Evolutionary conservation across 2,797 vertebrate species (phyloP).

Genomic region (Helicolenus hilgendorfi): DNA sequence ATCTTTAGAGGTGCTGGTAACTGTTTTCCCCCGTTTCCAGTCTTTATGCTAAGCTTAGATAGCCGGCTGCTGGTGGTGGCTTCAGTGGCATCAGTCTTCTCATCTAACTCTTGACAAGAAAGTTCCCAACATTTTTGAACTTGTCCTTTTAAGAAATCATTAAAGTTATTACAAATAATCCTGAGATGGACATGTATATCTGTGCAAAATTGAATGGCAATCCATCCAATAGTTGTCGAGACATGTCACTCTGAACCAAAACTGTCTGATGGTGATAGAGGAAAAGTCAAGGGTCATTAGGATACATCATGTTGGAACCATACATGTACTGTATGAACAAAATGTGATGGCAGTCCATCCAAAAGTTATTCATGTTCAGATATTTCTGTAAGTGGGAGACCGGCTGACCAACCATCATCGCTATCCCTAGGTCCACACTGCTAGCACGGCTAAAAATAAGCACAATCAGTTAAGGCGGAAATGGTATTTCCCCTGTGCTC

Average conservation of each 20-base stretch:
- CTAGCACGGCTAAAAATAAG: background rate
- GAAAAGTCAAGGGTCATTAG: background rate
- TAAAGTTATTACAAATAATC: background rate
- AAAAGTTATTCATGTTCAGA: background rate
- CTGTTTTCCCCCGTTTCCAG: too few species aligned
- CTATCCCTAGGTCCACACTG: background rate
- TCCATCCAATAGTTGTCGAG: background rate
- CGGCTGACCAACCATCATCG: background rate
- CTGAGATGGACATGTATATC: background rate
- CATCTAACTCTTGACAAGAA: too few species aligned
- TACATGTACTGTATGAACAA: background rate
- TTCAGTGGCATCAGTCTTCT: too few species aligned
- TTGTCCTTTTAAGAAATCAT: background rate
- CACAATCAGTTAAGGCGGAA: background rate
- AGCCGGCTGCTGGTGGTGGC: too few species aligned
- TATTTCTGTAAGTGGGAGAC: background rate
- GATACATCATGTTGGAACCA: background rate
- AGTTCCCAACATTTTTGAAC: too few species aligned
- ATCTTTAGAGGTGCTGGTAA: background rate
- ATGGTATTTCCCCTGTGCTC: conserved; percentile 10
- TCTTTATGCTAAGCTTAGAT: too few species aligned
- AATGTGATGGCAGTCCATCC: background rate
- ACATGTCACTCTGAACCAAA: background rate
- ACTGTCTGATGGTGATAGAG: background rate
- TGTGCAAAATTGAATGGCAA: background rate